Evolutionary conservation across 30 jellyfish, hydroid and myxozoan species (phyloP).

Genomic region (Pelagia noctiluca): DNA sequence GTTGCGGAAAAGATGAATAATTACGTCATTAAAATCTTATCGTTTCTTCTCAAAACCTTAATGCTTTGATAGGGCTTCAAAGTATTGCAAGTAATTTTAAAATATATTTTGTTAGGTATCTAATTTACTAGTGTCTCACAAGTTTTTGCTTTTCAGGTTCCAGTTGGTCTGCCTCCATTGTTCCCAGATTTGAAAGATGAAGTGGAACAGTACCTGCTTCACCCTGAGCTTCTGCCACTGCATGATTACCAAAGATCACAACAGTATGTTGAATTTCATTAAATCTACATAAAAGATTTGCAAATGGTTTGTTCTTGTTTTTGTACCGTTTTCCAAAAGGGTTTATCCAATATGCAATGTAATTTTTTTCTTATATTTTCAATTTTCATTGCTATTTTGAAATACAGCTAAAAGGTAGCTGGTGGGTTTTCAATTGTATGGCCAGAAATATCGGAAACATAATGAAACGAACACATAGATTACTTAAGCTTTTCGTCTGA

Average conservation of each 20-base stretch:
- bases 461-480: no score
- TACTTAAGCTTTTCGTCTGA: no score
- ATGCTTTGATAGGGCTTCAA: no score
- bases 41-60: no score
- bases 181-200: conserved; percentile 78
- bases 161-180: conserved; percentile 86
- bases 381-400: background rate
- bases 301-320: background rate
- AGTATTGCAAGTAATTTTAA: background rate
- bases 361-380: background rate
- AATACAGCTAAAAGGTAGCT: background rate
- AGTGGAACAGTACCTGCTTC: conserved; percentile 72
- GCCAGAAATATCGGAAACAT: no score
- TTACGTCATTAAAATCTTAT: no score
- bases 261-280: conserved; percentile 40
- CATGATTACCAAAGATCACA: conserved; percentile 76
- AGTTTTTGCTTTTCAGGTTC: conserved; percentile 57
- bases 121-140: background rate
- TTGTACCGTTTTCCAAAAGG: background rate
- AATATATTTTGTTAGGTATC: background rate
- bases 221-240: conserved; percentile 78
- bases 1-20: no score
- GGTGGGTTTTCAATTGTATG: no score
- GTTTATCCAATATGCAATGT: background rate
- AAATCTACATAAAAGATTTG: background rate